These are phyloP conservation scores for Odontocolon sp. DNA, from an alignment of 2,888 invertebrate genomes.

Conservation along the genomic window DNA sequence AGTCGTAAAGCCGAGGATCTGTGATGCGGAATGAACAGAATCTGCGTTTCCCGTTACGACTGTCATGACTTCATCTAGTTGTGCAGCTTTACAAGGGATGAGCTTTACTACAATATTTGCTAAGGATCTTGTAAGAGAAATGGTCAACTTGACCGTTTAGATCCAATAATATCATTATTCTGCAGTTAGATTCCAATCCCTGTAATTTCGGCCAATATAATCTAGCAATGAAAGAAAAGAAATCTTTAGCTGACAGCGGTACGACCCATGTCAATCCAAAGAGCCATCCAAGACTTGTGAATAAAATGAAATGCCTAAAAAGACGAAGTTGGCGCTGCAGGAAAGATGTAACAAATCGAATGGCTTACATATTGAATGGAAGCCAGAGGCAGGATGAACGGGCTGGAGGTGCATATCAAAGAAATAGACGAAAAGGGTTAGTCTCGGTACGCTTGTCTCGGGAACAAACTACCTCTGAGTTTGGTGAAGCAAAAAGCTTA, in stretches of 20 bases:
- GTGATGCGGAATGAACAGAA: slow-evolving; percentile 36
- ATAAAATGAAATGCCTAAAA: neutral
- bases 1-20: slow-evolving; percentile 45
- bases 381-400: neutral
- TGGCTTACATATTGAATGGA: slow-evolving; percentile 3
- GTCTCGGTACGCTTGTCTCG: slow-evolving; percentile 1
- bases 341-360: slow-evolving; percentile 10
- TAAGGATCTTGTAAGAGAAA: no score
- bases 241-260: no score
- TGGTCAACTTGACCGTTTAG: no score
- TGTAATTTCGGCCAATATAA: no score
- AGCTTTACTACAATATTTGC: no score
- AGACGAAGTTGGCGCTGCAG: slow-evolving; percentile 1
- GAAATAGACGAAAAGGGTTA: neutral
- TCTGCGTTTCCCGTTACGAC: slow-evolving; percentile 18
- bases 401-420: neutral
- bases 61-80: neutral
- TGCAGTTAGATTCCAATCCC: no score
- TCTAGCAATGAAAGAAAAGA: no score
- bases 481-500: slow-evolving; percentile 5
- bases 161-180: no score
- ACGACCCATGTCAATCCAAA: no score
- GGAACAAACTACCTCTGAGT: neutral
- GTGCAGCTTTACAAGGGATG: neutral
- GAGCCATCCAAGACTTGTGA: no score